Conservation (phyloP, 2,113 vertebrate genomes). For the Tamias sibiricus region DNA sequence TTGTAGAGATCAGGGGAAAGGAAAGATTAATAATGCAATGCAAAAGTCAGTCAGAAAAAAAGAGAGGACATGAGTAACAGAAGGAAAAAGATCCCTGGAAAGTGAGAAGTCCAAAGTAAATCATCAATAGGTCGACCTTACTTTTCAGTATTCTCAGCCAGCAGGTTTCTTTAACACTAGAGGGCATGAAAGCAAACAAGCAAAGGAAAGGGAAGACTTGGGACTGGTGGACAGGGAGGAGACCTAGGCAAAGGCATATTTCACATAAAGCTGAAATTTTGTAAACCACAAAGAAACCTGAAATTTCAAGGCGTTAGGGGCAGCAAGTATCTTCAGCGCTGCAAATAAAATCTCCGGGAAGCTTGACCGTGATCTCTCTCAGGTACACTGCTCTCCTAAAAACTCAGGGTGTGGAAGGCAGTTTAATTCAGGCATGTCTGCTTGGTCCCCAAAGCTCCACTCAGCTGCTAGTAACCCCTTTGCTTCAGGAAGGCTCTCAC, state of each 20-base stretch:
- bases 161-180: constrained; percentile 71
- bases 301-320: background rate
- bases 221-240: background rate
- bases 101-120: constrained; percentile 17
- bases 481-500: background rate
- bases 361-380: background rate
- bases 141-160: constrained; percentile 60
- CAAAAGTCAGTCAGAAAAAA: constrained; percentile 44
- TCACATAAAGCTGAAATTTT: constrained; percentile 18
- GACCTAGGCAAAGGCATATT: constrained; percentile 12
- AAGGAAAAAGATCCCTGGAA: background rate
- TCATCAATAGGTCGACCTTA: constrained; percentile 30
- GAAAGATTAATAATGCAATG: background rate
- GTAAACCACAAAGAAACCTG: background rate
- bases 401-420: background rate
- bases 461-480: background rate
- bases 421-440: background rate
- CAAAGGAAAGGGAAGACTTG: background rate
- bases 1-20: background rate
- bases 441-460: background rate
- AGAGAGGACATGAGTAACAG: background rate
- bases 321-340: background rate
- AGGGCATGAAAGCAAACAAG: constrained; percentile 44
- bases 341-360: background rate
- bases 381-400: background rate